Conservation (phyloP, 1,140 invertebrate species). For the Pseudomyrmex pallidus region DNA sequence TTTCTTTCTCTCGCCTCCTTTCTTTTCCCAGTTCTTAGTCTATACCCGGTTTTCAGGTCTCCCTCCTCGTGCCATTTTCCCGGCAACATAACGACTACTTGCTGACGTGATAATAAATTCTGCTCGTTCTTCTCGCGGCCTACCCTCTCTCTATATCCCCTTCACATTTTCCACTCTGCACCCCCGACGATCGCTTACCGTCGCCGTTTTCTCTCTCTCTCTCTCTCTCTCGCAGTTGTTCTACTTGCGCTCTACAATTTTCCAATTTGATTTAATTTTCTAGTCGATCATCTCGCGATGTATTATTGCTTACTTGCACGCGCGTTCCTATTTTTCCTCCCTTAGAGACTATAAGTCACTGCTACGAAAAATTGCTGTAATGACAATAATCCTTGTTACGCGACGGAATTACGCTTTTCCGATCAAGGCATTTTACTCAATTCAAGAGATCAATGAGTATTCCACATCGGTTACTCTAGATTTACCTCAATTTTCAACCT, state of each 20-base stretch:
- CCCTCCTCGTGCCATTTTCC: slow-evolving; percentile 67
- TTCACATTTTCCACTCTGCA: slow-evolving; percentile 25
- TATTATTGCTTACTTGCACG: not conserved
- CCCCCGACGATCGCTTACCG: slow-evolving; percentile 34
- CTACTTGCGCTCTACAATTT: slow-evolving; percentile 30
- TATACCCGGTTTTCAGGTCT: slow-evolving; percentile 18
- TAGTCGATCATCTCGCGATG: not conserved
- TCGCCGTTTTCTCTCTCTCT: not conserved
- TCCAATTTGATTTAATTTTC: slow-evolving; percentile 35
- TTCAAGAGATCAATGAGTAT: not conserved
- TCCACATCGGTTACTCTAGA: slow-evolving; percentile 4
- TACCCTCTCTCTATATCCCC: slow-evolving; percentile 55
- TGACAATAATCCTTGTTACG: not conserved
- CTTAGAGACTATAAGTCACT: slow-evolving; percentile 1
- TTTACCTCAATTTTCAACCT: slow-evolving; percentile 14
- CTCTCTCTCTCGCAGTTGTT: not conserved
- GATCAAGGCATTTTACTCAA: slow-evolving; percentile 5
- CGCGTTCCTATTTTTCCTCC: not conserved
- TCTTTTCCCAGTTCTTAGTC: not conserved
- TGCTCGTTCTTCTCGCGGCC: slow-evolving; percentile 70
- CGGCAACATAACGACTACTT: slow-evolving; percentile 79
- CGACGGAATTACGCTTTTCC: not conserved
- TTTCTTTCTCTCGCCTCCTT: not conserved
- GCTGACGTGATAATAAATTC: slow-evolving; percentile 81
- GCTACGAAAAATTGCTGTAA: not conserved